phyloP scores from a whole-genome alignment of 30 jellyfish, hydroid and myxozoan genomes.

The Pelagia noctiluca region DNA sequence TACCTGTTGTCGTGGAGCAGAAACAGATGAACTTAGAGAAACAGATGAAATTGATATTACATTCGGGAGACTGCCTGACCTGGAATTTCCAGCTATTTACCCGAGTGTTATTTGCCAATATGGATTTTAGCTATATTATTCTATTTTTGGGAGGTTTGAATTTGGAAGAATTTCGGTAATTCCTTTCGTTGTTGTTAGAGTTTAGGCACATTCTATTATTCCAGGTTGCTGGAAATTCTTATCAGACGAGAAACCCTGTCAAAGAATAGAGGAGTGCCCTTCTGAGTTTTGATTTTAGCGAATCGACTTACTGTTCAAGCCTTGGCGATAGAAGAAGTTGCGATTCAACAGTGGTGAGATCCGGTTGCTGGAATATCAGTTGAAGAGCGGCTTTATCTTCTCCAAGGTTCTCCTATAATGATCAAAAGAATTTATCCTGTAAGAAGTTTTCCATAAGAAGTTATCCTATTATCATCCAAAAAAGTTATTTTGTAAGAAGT shows the following conservation, averaged over 20 bases:
- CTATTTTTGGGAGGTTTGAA: too few species aligned
- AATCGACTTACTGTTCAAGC: conserved; percentile 61
- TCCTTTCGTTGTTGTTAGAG: background rate
- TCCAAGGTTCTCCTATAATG: conserved; percentile 56
- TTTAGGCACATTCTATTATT: background rate
- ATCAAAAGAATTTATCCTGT: background rate
- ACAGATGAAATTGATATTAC: too few species aligned
- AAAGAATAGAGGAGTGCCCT: background rate
- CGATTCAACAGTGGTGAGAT: conserved; percentile 42
- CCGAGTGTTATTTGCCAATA: too few species aligned
- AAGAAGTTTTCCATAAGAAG: too few species aligned
- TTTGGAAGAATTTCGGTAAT: too few species aligned
- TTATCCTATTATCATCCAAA: too few species aligned
- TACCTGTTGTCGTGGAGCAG: too few species aligned
- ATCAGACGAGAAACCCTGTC: background rate
- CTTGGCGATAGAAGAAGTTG: conserved; percentile 64
- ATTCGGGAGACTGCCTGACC: too few species aligned
- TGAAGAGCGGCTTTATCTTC: conserved; percentile 60
- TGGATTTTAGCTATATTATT: too few species aligned
- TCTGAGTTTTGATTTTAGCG: background rate
- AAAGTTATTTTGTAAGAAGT: too few species aligned
- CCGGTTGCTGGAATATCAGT: conserved; percentile 57
- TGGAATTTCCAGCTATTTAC: too few species aligned
- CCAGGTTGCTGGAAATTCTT: background rate
- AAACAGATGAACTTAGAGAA: too few species aligned